Evolutionary conservation across 2,888 invertebrate species (phyloP).

Genomic region (Saturnia japonica): DNA sequence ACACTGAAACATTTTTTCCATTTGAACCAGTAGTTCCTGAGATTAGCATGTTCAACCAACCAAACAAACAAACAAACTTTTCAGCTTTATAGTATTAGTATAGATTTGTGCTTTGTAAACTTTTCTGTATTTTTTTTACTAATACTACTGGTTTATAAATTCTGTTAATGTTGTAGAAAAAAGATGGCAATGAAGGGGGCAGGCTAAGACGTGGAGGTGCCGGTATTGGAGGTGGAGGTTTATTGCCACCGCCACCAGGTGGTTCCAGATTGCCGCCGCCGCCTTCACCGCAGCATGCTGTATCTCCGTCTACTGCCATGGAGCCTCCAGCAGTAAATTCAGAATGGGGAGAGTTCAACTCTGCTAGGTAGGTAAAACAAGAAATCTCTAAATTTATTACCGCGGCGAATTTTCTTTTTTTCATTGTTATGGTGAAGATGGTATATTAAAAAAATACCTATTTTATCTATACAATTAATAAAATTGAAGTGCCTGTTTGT

Average conservation of each 20-base stretch:
- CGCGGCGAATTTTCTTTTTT: background rate
- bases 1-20: no score
- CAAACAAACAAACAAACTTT: no score
- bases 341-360: slow-evolving; percentile 92
- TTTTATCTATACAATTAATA: no score
- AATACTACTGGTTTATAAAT: background rate
- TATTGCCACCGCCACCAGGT: slow-evolving; percentile 93
- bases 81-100: no score
- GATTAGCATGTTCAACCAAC: no score
- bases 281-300: slow-evolving; percentile 89
- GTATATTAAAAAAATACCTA: background rate
- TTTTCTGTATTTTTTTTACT: background rate
- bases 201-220: slow-evolving; percentile 82
- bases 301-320: slow-evolving; percentile 78
- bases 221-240: slow-evolving; percentile 76
- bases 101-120: background rate
- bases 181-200: slow-evolving; percentile 91
- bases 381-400: no score
- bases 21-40: no score
- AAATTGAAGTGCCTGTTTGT: no score
- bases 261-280: slow-evolving; percentile 87
- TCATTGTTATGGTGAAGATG: background rate
- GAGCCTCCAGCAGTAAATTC: slow-evolving; percentile 72
- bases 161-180: slow-evolving; percentile 84
- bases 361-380: slow-evolving; percentile 84